phyloP scores from a whole-genome alignment of 2,113 vertebrate genomes.

The Alethe castanea region DNA sequence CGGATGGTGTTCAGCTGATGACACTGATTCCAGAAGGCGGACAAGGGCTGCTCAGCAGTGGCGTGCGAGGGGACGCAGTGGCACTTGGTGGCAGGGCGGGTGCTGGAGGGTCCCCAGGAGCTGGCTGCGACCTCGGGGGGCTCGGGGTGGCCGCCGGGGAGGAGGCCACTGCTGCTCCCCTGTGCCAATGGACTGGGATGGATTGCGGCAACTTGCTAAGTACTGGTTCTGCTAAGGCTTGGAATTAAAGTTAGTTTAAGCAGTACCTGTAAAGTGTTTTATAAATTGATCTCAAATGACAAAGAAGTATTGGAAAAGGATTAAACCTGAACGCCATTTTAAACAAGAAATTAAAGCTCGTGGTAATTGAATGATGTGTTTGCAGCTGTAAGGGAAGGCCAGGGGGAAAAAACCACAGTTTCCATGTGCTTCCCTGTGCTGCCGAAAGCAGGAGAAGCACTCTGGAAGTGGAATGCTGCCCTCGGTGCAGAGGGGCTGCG shows the following conservation, averaged over 20 bases:
- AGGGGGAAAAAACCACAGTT: too few relatives aligned
- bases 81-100: accelerated
- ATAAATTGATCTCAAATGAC: conserved; percentile 15
- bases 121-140: neutral
- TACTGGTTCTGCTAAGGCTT: neutral
- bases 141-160: too few relatives aligned
- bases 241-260: neutral
- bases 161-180: neutral
- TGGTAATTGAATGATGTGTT: neutral
- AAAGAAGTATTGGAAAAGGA: neutral
- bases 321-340: neutral
- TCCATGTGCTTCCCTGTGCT: neutral
- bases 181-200: accelerated
- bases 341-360: neutral
- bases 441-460: accelerated
- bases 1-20: accelerated
- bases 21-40: accelerated
- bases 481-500: accelerated
- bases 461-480: accelerated
- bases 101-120: neutral
- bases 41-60: accelerated
- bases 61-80: accelerated
- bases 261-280: neutral
- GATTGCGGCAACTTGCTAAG: neutral
- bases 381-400: neutral